These are phyloP conservation scores for Motacilla alba DNA, from an alignment of 2,113 vertebrate genomes.

Conservation along the genomic window DNA sequence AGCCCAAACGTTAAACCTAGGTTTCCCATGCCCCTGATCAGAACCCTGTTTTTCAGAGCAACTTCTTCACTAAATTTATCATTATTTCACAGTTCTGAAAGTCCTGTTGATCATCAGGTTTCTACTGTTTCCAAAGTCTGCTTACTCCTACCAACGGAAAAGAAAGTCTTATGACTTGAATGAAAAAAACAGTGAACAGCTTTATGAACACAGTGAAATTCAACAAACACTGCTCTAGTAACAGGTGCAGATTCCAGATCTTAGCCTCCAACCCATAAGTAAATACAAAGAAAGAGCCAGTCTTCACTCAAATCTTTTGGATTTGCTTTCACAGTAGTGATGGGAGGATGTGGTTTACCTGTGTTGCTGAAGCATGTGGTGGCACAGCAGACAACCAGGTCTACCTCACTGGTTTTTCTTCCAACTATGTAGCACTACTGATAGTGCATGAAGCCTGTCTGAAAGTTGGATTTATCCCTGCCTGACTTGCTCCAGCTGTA, in stretches of 20 bases:
- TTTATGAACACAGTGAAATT: not conserved
- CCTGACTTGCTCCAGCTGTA: not conserved
- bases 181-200: not conserved
- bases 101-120: not conserved
- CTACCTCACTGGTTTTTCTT: not conserved
- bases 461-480: not conserved
- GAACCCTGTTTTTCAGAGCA: not conserved
- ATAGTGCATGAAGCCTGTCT: not conserved
- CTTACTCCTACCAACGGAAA: not conserved
- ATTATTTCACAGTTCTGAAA: not conserved
- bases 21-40: not conserved
- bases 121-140: not conserved
- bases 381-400: not conserved
- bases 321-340: not conserved
- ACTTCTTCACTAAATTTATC: not conserved
- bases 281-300: not conserved
- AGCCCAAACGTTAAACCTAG: not conserved
- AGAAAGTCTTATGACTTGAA: not conserved
- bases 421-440: not conserved
- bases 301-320: not conserved
- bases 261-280: not conserved
- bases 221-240: not conserved
- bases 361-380: not conserved
- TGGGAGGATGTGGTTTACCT: not conserved
- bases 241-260: not conserved